Base-by-base conservation (phyloP, 1,140 invertebrate genomes). In the Gryon sp. region DNA sequence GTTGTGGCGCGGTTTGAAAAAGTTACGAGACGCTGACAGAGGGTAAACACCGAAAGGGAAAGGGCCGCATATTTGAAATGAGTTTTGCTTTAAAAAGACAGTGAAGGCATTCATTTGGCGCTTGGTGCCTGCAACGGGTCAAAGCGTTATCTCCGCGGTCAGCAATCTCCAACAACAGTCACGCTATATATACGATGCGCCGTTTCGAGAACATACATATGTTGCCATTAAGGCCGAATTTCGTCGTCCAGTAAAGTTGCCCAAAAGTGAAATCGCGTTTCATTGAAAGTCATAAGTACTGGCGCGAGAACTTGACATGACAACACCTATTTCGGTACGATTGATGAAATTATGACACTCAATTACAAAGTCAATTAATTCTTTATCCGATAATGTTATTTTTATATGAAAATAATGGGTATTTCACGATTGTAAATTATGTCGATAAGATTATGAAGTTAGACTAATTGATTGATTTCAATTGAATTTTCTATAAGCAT, bases 121-220 rank as follows among this genome's bases (percentile, higher is more conserved):
- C 78, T 78, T 76, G 48, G 50, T 80, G 74, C 77, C 79, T 83
- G 84, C 80, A 87, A 86, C 83, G 84, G 85, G 84, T 87, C 84
- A 86, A 77, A 86, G 83, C 83, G 82, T 87, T 86, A 86, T 87
- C 85, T 85, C 80, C 70, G 82, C 85, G 84, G 85, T 86, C 85
- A 86, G 84, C 79, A 82, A 81, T 82, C 83, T 55, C 76, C 76
- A 75, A 86, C 84, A 86, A 86, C 82, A 77, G 62, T 60, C 74
- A 80, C 70, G 80, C 80, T 84, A 81, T 82, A 75, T 73, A 74
- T 38, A 72, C 43, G 28, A 46, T 53, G 28, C 32, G n/a, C n/a
- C n/a, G 60, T 24, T 28, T 65, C 66, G 41, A 60, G 53, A 52
- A 43, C 32, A 52, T 59, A 66, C 62, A 77, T 41, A 65, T 69